Conservation (phyloP, 2,797 vertebrate genomes). For the Phyllotis vaccarum region DNA sequence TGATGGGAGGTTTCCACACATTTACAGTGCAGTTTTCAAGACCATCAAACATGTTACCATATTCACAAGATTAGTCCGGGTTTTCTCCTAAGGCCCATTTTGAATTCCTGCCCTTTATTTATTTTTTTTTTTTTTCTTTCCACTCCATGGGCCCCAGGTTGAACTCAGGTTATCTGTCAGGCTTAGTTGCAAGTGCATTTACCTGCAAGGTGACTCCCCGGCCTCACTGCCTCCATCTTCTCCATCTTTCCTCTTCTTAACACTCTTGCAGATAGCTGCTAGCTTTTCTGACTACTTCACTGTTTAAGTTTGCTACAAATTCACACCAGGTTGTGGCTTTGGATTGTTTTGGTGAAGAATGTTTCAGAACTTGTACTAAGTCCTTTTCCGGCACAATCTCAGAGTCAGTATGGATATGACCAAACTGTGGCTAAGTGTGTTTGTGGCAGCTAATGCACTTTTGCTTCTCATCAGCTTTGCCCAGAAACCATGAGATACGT, state of each 20-base stretch:
- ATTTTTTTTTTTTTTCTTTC: background rate
- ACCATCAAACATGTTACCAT: background rate
- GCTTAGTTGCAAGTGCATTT: background rate
- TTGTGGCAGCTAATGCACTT: background rate
- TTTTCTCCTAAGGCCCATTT: background rate
- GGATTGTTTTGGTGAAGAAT: background rate
- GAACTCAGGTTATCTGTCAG: background rate
- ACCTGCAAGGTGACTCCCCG: background rate
- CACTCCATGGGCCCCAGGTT: too few species aligned
- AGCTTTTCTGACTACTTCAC: background rate
- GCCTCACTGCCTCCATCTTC: background rate
- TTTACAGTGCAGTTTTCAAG: background rate
- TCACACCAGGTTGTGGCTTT: background rate
- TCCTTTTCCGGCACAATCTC: background rate
- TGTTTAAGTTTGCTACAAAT: background rate
- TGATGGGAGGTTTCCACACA: background rate
- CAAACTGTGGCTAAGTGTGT: background rate
- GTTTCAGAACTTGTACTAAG: background rate
- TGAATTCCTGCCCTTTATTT: background rate
- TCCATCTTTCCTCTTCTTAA: background rate
- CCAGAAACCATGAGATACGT: background rate
- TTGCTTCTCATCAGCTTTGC: background rate
- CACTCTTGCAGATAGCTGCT: background rate
- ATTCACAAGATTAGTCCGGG: background rate
- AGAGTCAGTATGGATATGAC: too few species aligned